Percentiles rank a stretch among this genome's conserved stretches.
These are phyloP conservation scores for Dasyprocta punctata DNA, from an alignment of 2,113 vertebrate genomes.

Conservation along the genomic window DNA sequence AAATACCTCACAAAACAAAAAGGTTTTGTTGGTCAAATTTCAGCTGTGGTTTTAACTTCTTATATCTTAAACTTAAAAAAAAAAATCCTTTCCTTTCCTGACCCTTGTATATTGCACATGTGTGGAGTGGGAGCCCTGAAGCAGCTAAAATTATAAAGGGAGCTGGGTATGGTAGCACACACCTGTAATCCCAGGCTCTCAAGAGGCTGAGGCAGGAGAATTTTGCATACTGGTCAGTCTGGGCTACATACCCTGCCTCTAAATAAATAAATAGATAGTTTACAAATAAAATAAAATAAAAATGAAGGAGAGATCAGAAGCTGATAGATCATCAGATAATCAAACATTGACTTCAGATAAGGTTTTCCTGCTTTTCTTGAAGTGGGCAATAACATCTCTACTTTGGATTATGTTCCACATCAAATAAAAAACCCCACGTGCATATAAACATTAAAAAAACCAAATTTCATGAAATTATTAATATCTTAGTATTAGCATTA, in stretches of 20 bases:
- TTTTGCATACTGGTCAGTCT: not conserved
- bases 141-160: not conserved
- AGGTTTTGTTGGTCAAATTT: not conserved
- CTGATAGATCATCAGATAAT: not conserved
- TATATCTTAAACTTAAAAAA: too few relatives aligned
- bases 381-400: not conserved
- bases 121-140: not conserved
- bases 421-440: not conserved
- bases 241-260: not conserved
- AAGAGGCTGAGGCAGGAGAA: not conserved
- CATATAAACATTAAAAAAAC: not conserved
- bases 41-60: too few relatives aligned
- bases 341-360: not conserved
- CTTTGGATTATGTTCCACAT: not conserved
- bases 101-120: not conserved
- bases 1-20: not conserved
- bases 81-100: not conserved
- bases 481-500: not conserved
- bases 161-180: too few relatives aligned
- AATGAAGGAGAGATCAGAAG: not conserved
- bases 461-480: slow-evolving; percentile 13
- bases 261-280: too few relatives aligned
- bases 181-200: not conserved
- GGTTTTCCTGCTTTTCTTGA: not conserved
- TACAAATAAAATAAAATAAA: not conserved